Evolutionary conservation across 2,888 invertebrate species (phyloP).

Genomic region (Chloromyia formosa): DNA sequence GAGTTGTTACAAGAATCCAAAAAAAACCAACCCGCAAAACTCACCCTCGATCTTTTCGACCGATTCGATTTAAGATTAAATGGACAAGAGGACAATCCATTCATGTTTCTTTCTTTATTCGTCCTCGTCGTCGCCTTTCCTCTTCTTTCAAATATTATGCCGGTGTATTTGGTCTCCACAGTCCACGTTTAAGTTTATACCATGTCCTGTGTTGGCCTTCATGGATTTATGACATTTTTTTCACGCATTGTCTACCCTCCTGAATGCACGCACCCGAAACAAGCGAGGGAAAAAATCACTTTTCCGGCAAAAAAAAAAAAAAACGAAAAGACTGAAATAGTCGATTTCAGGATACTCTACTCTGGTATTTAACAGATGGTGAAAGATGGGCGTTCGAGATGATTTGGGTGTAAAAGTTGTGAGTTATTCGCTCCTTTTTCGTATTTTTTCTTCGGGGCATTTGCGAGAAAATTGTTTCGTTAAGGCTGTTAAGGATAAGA

Average conservation of each 20-base stretch:
- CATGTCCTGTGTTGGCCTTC: neutral
- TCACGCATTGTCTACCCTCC: neutral
- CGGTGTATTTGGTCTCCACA: too few relatives aligned
- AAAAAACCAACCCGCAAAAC: neutral
- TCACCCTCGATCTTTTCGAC: neutral
- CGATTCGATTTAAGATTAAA: conserved; percentile 7
- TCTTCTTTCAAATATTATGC: neutral
- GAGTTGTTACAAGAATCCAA: neutral
- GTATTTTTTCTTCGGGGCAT: neutral
- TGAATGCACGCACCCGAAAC: neutral
- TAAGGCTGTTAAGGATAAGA: neutral
- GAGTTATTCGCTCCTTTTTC: neutral
- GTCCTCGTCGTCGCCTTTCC: neutral
- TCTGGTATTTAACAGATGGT: neutral
- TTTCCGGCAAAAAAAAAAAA: neutral
- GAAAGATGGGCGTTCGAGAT: neutral
- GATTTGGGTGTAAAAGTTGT: neutral
- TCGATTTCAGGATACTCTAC: neutral
- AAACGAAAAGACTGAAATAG: neutral
- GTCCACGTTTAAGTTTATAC: neutral
- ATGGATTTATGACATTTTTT: conserved; percentile 6
- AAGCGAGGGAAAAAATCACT: neutral
- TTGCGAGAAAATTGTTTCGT: neutral
- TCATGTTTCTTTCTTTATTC: neutral
- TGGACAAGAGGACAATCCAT: neutral